phyloP scores from a whole-genome alignment of 2,797 vertebrate species.

The Ptychobarbus kaznakovi region DNA sequence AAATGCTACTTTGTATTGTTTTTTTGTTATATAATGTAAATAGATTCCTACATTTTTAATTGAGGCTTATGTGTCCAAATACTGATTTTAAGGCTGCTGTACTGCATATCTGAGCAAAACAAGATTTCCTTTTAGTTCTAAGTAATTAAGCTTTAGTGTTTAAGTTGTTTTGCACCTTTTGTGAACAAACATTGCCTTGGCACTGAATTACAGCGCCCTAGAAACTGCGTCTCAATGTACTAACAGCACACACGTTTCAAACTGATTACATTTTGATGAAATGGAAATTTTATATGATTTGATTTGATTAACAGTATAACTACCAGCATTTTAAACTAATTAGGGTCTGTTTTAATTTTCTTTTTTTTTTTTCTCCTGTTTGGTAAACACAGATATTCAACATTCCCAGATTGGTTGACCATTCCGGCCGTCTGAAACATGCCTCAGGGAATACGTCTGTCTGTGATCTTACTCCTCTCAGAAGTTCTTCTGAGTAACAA shows the following conservation, averaged over 20 bases:
- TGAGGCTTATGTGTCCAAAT: no score
- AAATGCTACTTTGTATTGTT: no score
- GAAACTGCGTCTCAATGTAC: background rate
- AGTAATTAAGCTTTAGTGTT: background rate
- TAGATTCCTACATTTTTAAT: no score
- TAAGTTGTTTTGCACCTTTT: background rate
- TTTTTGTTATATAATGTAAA: no score
- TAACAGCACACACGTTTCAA: background rate
- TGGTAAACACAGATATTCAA: background rate
- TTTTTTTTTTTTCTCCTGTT: background rate
- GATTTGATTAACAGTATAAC: background rate
- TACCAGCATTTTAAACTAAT: background rate
- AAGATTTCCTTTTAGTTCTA: background rate
- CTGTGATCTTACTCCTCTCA: conserved; percentile 28
- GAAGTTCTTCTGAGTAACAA: conserved; percentile 27
- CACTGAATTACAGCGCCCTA: background rate
- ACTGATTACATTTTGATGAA: background rate
- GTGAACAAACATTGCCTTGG: background rate
- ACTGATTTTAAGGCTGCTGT: no score
- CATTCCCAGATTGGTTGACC: background rate
- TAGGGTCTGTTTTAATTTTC: background rate
- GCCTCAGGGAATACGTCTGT: background rate
- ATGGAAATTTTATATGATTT: background rate
- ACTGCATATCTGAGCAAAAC: no score
- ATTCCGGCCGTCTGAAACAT: background rate